Conservation (phyloP, 2,888 invertebrate species). For the Megaustenia siamemsis region DNA sequence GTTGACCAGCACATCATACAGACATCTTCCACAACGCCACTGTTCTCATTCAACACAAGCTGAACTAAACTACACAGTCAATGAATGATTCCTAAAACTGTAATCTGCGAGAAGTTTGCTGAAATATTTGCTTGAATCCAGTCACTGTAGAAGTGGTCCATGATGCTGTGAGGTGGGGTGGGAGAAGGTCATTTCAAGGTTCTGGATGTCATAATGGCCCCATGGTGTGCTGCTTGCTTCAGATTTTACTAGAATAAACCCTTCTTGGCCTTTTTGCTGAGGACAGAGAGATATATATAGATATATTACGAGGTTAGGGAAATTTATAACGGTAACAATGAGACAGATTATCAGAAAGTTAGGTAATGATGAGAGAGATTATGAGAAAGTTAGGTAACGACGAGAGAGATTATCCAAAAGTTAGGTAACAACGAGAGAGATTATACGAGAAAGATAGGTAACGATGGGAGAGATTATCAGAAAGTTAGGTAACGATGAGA, state of each 20-base stretch:
- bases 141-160: background rate
- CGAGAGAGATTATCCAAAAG: no score
- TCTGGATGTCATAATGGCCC: constrained; percentile 2
- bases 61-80: background rate
- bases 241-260: constrained; percentile 40
- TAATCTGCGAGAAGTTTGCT: background rate
- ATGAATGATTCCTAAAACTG: background rate
- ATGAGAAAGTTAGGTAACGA: no score
- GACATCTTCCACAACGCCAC: background rate
- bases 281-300: constrained; percentile 19
- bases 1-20: no score
- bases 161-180: background rate
- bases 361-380: no score
- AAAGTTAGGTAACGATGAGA: no score
- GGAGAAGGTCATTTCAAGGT: background rate
- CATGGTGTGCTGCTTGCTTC: background rate
- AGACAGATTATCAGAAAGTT: no score
- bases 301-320: no score
- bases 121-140: background rate
- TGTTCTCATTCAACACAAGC: background rate
- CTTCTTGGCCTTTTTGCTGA: constrained; percentile 52
- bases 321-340: no score
- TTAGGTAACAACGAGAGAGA: no score
- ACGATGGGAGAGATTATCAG: no score
- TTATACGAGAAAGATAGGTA: no score